Percentiles rank a stretch among this genome's conserved stretches.
Evolutionary conservation across 2,797 vertebrate species (phyloP).

Genomic region (Buphagus erythrorhynchus): DNA sequence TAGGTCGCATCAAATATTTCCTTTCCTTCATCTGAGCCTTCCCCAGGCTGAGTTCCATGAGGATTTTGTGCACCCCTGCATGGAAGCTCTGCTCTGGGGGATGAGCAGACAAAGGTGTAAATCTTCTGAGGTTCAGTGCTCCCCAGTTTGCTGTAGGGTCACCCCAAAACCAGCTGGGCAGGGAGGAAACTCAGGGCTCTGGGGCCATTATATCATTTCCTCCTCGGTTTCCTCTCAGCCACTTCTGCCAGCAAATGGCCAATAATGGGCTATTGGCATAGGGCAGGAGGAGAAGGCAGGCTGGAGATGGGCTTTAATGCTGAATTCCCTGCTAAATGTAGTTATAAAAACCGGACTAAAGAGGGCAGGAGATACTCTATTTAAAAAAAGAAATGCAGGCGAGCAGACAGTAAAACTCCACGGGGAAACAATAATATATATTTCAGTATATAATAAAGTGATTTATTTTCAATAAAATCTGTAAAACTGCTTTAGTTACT

Average conservation of each 20-base stretch:
- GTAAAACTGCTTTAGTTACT: constrained; percentile 77
- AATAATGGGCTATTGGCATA: constrained; percentile 80
- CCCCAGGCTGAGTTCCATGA: not conserved
- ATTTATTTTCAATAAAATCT: constrained; percentile 81
- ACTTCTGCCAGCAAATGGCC: constrained; percentile 79
- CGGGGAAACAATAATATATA: constrained; percentile 71
- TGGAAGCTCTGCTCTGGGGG: not conserved
- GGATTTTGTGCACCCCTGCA: constrained; percentile 25
- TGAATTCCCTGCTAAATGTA: constrained; percentile 76
- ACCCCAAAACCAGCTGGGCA: constrained; percentile 76
- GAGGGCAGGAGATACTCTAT: constrained; percentile 85
- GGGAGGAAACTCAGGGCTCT: constrained; percentile 76
- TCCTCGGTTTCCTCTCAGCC: constrained; percentile 83
- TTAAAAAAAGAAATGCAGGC: constrained; percentile 59
- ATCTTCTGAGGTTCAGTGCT: constrained; percentile 52
- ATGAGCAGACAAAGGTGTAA: not conserved
- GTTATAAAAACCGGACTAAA: constrained; percentile 84
- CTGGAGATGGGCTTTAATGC: constrained; percentile 25
- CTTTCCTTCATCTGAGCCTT: constrained; percentile 6
- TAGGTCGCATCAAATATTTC: not conserved
- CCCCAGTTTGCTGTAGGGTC: constrained; percentile 74
- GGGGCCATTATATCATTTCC: constrained; percentile 85
- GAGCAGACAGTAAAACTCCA: constrained; percentile 50
- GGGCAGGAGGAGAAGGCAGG: constrained; percentile 71
- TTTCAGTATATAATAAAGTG: constrained; percentile 76